Base-by-base conservation (phyloP, 64 coral and sea anemone genomes). In the Astreopora myriophthalma region DNA sequence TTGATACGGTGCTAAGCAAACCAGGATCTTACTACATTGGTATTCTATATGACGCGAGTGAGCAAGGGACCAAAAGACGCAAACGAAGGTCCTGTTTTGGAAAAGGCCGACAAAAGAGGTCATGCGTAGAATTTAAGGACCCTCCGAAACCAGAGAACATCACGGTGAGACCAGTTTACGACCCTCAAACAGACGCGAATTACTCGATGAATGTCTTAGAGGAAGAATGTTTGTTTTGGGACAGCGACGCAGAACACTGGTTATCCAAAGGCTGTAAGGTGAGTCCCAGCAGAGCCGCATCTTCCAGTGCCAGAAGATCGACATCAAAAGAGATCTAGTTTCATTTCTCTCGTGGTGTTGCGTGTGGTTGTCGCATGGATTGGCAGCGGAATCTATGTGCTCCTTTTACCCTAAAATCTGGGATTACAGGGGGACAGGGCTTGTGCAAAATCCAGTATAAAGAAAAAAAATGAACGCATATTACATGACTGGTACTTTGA, bases 61-160 rank as follows among this genome's bases (percentile, higher is more conserved):
- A 79, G 13, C 37, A 71, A 7, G 8, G n/a, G 8, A 24, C n/a
- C 14, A 69, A 86, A 86, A 87, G 58, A 34, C 91, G 94, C 26
- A 85, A 72, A 40, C 92, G 68, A 80, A 90, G 94, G 3, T 93
- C 90, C 0, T 96, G 90, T n/a, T 57, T 51, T 22, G 71, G 61
- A 69, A 29, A 69, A 3, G 86, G 89, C 36, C 94, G 94, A 3
- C 85, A 92, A 6, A 82, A 80, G 58, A 84, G 94, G 12, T 96
- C 89, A 8, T 96, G 94, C 23, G 90, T 89, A 22, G 85, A 96
- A 71, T 79, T 91, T 20, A 96, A 96, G 74, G 85, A 92, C 20
- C 80, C 89, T 19, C 94, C 94, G 3, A 74, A 80, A 66, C 94
- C 90, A 30, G 91, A 82, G 36, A 96, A 96, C 76, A 74, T 76